Conservation (phyloP, 2,888 invertebrate species). For the Limnephilus lunatus region DNA sequence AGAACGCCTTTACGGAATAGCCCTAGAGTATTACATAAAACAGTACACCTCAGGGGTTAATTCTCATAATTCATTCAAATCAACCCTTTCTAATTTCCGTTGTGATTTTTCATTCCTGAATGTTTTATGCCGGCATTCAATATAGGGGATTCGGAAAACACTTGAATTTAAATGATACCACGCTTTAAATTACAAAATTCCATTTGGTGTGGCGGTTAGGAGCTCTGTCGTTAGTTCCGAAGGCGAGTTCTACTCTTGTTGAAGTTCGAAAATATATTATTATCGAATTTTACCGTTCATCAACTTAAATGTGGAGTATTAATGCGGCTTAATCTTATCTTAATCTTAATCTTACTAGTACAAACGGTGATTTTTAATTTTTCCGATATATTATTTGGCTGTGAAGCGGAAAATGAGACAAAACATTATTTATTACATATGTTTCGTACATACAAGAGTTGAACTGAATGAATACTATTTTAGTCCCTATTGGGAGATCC, state of each 20-base stretch:
- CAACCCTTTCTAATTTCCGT: slow-evolving; percentile 50
- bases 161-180: background rate
- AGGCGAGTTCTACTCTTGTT: background rate
- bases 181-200: background rate
- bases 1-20: background rate
- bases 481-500: too few relatives aligned
- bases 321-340: background rate
- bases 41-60: slow-evolving; percentile 18
- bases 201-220: background rate
- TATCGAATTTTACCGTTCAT: background rate
- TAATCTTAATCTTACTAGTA: too few relatives aligned
- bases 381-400: too few relatives aligned
- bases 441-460: too few relatives aligned
- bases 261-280: background rate
- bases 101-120: background rate
- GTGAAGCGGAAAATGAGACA: too few relatives aligned
- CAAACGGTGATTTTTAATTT: too few relatives aligned
- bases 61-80: slow-evolving; percentile 38
- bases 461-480: too few relatives aligned
- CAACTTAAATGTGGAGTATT: background rate
- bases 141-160: background rate
- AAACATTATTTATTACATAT: too few relatives aligned
- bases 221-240: background rate
- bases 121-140: slow-evolving; percentile 4
- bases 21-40: background rate